Percentiles rank a stretch among this genome's conserved stretches.
Conservation (phyloP, 2,113 vertebrate species). For the Pionites leucogaster region DNA sequence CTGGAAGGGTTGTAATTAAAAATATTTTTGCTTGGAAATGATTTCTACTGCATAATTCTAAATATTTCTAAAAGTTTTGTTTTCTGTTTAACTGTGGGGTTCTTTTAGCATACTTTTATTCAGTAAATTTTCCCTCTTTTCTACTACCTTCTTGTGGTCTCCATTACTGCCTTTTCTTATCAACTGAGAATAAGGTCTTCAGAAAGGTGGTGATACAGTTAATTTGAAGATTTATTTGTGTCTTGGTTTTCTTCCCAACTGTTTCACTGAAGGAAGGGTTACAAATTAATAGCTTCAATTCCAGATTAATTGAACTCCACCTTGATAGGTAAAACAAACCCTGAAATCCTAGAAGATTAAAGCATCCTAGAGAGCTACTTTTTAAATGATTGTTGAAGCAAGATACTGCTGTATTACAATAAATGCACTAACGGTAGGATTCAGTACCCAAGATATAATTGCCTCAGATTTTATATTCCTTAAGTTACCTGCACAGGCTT, state of each 20-base stretch:
- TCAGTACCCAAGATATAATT: background rate
- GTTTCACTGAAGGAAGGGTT: background rate
- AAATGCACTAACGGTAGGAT: background rate
- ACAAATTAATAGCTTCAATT: background rate
- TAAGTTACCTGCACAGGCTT: background rate
- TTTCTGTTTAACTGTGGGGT: background rate
- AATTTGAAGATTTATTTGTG: background rate
- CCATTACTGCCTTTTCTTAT: background rate
- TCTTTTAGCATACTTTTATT: background rate
- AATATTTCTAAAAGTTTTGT: background rate
- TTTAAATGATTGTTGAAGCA: conserved; percentile 7
- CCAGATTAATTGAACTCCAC: background rate
- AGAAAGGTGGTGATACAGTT: background rate
- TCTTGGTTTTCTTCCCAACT: background rate
- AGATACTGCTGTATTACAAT: background rate
- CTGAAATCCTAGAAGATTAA: conserved; percentile 6
- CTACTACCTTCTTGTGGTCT: background rate
- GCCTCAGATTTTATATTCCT: background rate
- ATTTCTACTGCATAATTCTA: background rate
- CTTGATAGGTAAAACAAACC: background rate
- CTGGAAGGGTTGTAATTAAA: background rate
- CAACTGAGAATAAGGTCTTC: background rate
- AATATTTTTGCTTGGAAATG: background rate
- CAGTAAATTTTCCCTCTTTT: background rate
- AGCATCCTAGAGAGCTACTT: background rate